Evolutionary conservation across 1,140 invertebrate species (phyloP).

Genomic region (Diplogasteroides magnus): DNA sequence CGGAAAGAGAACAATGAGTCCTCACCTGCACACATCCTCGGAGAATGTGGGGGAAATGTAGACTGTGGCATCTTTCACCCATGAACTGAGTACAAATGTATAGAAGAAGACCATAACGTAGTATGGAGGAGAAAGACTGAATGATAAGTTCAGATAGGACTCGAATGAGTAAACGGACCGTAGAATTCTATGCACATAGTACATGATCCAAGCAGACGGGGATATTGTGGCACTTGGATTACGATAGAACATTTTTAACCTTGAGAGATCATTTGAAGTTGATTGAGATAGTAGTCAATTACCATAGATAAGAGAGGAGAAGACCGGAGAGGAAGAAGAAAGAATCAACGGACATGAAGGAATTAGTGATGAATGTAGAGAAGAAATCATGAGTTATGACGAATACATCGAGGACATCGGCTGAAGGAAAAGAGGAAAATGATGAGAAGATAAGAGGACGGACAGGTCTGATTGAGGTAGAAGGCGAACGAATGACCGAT

Average conservation of each 20-base stretch:
- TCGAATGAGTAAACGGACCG: constrained; percentile 3
- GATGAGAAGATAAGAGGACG: neutral
- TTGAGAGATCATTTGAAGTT: neutral
- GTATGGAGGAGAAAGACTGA: constrained; percentile 22
- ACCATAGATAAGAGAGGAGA: constrained; percentile 16
- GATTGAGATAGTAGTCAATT: neutral
- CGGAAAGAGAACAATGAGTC: neutral
- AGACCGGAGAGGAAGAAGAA: constrained; percentile 27
- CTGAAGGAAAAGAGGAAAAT: constrained; percentile 9
- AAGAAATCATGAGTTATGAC: constrained; percentile 1
- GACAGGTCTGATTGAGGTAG: neutral
- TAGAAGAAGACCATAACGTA: constrained; percentile 23
- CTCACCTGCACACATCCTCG: neutral
- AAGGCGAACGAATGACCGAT: constrained; percentile 72
- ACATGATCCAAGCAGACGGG: constrained; percentile 15
- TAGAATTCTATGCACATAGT: constrained; percentile 26
- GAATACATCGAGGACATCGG: constrained; percentile 22
- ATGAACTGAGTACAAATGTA: constrained; percentile 9
- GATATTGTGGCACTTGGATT: constrained; percentile 15
- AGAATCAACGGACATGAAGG: constrained; percentile 26
- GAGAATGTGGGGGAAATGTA: neutral
- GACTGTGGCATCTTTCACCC: neutral
- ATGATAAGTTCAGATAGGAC: neutral
- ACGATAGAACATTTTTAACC: no score
- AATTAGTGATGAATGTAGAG: constrained; percentile 19